Conservation (phyloP, 2,888 invertebrate species). For the Heteromurus nitidus region DNA sequence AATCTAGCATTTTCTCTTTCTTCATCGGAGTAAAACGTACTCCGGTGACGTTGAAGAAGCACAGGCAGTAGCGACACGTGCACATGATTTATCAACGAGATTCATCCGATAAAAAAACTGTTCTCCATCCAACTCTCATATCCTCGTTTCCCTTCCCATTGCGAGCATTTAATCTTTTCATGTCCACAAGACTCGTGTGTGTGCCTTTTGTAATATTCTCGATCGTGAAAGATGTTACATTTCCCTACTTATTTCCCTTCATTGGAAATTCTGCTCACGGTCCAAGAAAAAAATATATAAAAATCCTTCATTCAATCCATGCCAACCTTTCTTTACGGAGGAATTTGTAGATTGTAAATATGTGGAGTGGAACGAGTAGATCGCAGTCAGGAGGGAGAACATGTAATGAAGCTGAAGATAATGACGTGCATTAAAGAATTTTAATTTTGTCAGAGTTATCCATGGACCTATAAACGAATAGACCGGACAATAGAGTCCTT, state of each 20-base stretch:
- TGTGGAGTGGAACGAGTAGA: too few relatives aligned
- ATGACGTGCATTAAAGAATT: constrained; percentile 17
- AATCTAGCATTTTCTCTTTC: not conserved
- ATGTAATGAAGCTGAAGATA: constrained; percentile 19
- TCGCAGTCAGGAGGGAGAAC: not conserved
- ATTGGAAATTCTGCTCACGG: not conserved
- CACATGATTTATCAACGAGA: constrained; percentile 16
- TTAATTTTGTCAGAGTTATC: constrained; percentile 1
- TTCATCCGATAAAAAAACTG: not conserved
- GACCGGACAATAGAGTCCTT: too few relatives aligned
- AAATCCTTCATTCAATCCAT: constrained; percentile 1
- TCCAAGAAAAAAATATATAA: not conserved
- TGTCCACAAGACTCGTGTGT: not conserved
- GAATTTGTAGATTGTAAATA: too few relatives aligned
- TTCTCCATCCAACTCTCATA: not conserved
- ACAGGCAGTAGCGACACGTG: constrained; percentile 48
- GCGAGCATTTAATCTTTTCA: not conserved
- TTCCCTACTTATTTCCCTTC: too few relatives aligned
- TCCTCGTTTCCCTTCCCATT: not conserved
- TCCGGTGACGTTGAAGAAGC: constrained; percentile 39
- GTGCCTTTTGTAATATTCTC: too few relatives aligned
- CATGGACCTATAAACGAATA: too few relatives aligned
- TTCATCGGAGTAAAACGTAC: constrained; percentile 12
- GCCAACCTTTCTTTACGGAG: too few relatives aligned
- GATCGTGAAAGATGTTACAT: too few relatives aligned